A percentile compares a stretch with the other conserved stretches of the same genome.
Evolutionary conservation across 2,797 vertebrate species (phyloP).

Genomic region (Oryzias dopingdopingensis): DNA sequence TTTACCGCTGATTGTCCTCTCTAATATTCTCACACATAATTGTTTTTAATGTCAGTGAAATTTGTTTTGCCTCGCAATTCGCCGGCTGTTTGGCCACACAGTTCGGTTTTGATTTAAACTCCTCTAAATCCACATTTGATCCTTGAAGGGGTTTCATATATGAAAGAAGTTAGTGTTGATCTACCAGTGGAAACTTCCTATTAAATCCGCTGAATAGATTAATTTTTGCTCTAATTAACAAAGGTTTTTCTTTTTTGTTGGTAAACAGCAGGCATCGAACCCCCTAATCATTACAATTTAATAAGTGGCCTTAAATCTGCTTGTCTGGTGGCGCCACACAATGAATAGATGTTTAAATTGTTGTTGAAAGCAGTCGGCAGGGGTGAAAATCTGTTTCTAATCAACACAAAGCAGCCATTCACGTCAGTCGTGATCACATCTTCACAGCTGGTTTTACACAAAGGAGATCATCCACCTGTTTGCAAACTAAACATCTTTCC

Average conservation of each 20-base stretch:
- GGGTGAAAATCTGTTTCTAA: too few relatives aligned
- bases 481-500: too few relatives aligned
- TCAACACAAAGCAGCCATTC: too few relatives aligned
- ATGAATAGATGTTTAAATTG: not conserved
- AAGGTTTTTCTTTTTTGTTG: constrained; percentile 5
- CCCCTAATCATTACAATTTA: not conserved
- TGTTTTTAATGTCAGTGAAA: constrained; percentile 42
- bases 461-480: too few relatives aligned
- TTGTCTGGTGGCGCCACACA: too few relatives aligned
- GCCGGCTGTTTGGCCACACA: constrained; percentile 17
- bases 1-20: constrained; percentile 45
- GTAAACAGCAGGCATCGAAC: constrained; percentile 16
- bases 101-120: constrained; percentile 34
- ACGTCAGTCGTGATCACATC: constrained; percentile 16
- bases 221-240: constrained; percentile 26
- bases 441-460: constrained; percentile 43
- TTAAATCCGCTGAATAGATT: constrained; percentile 15
- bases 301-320: too few relatives aligned
- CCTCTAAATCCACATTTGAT: constrained; percentile 15
- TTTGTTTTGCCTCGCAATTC: constrained; percentile 25
- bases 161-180: constrained; percentile 2
- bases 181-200: constrained; percentile 16
- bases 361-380: not conserved
- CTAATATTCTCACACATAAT: constrained; percentile 44
- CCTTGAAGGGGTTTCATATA: not conserved